Evolutionary conservation across 2,113 vertebrate species (phyloP).

Genomic region (Phoxinus phoxinus): DNA sequence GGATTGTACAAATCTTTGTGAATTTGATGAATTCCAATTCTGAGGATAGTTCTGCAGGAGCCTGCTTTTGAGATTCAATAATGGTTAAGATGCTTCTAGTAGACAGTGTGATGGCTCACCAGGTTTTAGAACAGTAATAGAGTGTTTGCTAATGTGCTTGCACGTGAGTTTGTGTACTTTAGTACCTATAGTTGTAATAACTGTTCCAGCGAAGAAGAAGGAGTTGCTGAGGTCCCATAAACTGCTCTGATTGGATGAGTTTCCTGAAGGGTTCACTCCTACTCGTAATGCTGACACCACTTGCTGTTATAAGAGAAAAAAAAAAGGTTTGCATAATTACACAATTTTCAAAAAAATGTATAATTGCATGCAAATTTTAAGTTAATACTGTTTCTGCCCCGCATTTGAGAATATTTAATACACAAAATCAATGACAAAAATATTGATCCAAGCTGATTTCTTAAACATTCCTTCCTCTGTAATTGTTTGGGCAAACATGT

Average conservation of each 20-base stretch:
- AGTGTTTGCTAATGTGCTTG: background rate
- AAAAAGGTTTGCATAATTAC: background rate
- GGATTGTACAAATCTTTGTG: no score
- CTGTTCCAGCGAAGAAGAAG: slow-evolving; percentile 99
- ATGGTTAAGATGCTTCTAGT: background rate
- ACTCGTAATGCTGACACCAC: slow-evolving; percentile 93
- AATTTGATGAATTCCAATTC: no score
- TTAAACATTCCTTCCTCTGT: background rate
- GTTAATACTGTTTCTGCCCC: background rate
- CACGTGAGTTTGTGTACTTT: slow-evolving; percentile 9
- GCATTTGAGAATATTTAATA: background rate
- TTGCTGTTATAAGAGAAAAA: slow-evolving; percentile 78
- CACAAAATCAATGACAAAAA: background rate
- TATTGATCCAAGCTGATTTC: background rate
- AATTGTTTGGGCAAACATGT: background rate
- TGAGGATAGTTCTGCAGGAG: no score
- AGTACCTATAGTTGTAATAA: slow-evolving; percentile 99
- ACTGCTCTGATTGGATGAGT: slow-evolving; percentile 90
- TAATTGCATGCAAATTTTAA: background rate
- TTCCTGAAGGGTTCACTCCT: slow-evolving; percentile 94
- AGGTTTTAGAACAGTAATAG: background rate
- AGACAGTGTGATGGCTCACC: background rate
- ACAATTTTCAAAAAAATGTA: background rate
- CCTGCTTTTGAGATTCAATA: no score
- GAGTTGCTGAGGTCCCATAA: slow-evolving; percentile 99